Percentiles rank a stretch among this genome's conserved stretches.
Conservation (phyloP, 2,797 vertebrate species). For the Rhadinocentrus ornatus region DNA sequence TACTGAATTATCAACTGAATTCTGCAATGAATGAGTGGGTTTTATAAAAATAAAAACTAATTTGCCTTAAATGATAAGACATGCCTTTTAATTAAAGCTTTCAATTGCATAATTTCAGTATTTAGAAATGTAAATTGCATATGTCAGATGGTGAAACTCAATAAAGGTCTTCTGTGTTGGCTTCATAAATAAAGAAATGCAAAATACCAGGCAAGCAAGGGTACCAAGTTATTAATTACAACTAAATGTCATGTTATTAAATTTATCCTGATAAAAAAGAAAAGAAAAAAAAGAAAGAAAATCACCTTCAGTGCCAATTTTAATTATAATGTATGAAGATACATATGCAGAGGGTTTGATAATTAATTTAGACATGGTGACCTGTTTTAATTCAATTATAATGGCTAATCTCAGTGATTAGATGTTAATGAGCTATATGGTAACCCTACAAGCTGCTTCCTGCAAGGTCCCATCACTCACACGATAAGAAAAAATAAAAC, state of each 20-base stretch:
- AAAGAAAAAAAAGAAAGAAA: constrained; percentile 10
- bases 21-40: constrained; percentile 23
- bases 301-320: constrained; percentile 48
- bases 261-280: constrained; percentile 44
- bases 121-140: constrained; percentile 30
- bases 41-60: constrained; percentile 39
- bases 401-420: constrained; percentile 15
- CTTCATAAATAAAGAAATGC: constrained; percentile 9
- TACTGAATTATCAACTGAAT: constrained; percentile 1
- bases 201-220: constrained; percentile 27
- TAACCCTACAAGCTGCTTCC: constrained; percentile 9
- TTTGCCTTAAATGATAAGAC: constrained; percentile 62
- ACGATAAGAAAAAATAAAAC: neutral
- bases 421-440: constrained; percentile 11
- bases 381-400: constrained; percentile 37
- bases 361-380: constrained; percentile 50
- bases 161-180: constrained; percentile 30
- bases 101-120: constrained; percentile 37
- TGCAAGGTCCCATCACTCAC: neutral
- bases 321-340: constrained; percentile 50
- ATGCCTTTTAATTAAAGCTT: constrained; percentile 26
- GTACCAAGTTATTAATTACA: constrained; percentile 51
- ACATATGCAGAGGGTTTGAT: constrained; percentile 13
- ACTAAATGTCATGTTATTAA: constrained; percentile 60
- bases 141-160: constrained; percentile 15